A percentile compares a stretch with the other conserved stretches of the same genome.
Conservation (phyloP, 2,797 vertebrate genomes). For the Sciurus carolinensis region DNA sequence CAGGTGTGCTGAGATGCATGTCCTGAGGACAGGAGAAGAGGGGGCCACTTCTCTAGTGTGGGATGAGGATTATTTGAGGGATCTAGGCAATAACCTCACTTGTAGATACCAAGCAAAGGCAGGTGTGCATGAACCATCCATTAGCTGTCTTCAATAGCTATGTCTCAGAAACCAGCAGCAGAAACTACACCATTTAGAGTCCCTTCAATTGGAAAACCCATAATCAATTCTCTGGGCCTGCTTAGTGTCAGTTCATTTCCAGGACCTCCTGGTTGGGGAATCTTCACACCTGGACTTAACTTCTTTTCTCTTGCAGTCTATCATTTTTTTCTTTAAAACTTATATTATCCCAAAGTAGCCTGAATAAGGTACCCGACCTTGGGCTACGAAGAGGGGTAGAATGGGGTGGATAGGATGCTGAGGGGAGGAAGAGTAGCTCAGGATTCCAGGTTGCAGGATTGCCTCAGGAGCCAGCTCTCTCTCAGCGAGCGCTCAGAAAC, state of each 20-base stretch:
- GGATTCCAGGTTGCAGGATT: not conserved
- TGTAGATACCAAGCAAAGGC: not conserved
- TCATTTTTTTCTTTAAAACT: constrained; percentile 20
- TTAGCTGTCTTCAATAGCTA: not conserved
- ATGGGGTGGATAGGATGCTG: not conserved
- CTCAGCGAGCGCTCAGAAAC: constrained; percentile 23
- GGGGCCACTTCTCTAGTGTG: not conserved
- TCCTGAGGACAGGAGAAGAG: not conserved
- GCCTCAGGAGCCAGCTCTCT: constrained; percentile 28
- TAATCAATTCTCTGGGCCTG: not conserved
- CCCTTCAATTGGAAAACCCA: not conserved
- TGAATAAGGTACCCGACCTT: not conserved
- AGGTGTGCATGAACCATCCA: not conserved
- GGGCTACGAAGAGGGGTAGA: not conserved
- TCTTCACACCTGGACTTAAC: not conserved
- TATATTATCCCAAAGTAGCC: constrained; percentile 34
- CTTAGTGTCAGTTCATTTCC: not conserved
- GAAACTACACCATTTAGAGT: not conserved
- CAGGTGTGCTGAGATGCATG: not conserved
- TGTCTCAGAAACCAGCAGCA: constrained; percentile 7
- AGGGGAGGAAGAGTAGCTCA: constrained; percentile 1
- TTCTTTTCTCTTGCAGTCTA: constrained; percentile 37
- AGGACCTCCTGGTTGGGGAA: not conserved
- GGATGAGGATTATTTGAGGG: not conserved
- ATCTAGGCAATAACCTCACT: not conserved